Conservation (phyloP, 2,888 invertebrate genomes). For the Yponomeuta malinellus region DNA sequence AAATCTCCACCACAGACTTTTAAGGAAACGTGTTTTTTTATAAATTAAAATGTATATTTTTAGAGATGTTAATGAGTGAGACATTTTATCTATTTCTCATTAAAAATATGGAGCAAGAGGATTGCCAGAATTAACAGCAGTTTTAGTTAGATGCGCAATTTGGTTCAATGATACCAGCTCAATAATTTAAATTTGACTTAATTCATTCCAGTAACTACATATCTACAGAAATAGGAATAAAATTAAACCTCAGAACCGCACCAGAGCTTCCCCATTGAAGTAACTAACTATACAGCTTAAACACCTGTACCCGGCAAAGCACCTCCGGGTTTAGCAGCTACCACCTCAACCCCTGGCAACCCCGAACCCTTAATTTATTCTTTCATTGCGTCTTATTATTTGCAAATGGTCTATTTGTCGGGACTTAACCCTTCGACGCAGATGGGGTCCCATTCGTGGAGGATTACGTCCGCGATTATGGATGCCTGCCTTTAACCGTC, state of each 20-base stretch:
- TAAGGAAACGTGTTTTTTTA: no score
- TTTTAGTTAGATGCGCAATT: no score
- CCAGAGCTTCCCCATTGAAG: neutral
- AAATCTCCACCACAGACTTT: no score
- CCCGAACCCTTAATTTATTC: constrained; percentile 65
- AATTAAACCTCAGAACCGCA: neutral
- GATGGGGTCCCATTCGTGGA: constrained; percentile 17
- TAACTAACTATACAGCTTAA: neutral
- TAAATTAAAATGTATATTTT: no score
- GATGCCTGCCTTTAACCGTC: constrained; percentile 61
- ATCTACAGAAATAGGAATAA: neutral
- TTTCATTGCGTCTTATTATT: constrained; percentile 75
- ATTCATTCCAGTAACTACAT: neutral
- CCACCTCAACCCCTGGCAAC: neutral
- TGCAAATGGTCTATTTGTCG: constrained; percentile 61
- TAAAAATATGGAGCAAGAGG: no score
- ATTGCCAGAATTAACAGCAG: no score
- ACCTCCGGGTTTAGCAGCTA: neutral
- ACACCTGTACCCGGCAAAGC: neutral
- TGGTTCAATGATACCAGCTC: no score
- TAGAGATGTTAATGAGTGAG: no score
- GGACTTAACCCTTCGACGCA: constrained; percentile 1
- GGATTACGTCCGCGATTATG: constrained; percentile 49
- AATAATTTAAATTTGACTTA: no score
- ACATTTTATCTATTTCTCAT: no score